Base-by-base conservation (phyloP, 2,888 invertebrate genomes). In the Ceramica pisi region DNA sequence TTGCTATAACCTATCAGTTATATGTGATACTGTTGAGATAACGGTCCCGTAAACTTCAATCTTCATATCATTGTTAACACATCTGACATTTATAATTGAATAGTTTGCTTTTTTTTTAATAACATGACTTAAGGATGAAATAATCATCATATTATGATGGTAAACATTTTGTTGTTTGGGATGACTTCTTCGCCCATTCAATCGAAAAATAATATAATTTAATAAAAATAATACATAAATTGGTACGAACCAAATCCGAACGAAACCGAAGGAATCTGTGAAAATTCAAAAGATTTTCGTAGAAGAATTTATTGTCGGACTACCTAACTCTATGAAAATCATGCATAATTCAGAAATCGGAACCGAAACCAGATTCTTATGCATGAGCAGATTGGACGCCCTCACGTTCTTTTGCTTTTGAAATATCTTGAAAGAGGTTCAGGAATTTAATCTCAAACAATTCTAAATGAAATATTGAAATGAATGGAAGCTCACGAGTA, bases 271-370 rank as follows among this genome's bases (percentile, higher is more conserved):
- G 12, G 21, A 46, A 66, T 69, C 19, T 38, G 61, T 46, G 50
- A 46, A 80, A 70, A 71, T 67, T 64, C 70, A 77, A 63, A 63
- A 65, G 55, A 70, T 48, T 64, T 71, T 31, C 38, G 53, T 48
- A 73, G 63, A 67, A 73, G 63, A 78, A 71, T 80, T 80, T 81
- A 75, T 48, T 74, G 68, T 71, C 23, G 61, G 69, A 79, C 71
- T 60, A 77, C 57, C 72, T 57, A 78, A 62, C 72, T 75, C 68
- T 69, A 79, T 74, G 66, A 72, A 78, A 67, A 77, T 85, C 86
- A 89, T 90, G 84, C 87, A 90, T 90, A 81, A 90, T 90, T 90
- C 89, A 90, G 76, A 81, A 75, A 85, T 77, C 76, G 78, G 76
- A 84, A 80, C 78, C 50, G 65, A 76, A 79, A 66, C 67, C 80